These are phyloP conservation scores for Stenoptilia bipunctidactyla DNA, from an alignment of 2,888 invertebrate species.

Conservation along the genomic window DNA sequence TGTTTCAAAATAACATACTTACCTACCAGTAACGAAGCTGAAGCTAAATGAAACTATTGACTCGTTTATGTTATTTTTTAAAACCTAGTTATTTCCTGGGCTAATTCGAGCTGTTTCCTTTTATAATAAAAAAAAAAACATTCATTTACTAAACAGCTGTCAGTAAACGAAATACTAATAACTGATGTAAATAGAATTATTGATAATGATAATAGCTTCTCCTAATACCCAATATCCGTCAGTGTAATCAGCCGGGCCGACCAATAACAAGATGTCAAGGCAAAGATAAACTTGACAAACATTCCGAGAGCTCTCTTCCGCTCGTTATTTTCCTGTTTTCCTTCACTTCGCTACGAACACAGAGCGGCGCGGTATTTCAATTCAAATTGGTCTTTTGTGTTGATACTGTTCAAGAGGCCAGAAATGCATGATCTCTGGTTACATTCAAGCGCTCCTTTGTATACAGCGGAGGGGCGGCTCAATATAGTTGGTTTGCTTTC, in stretches of 20 bases:
- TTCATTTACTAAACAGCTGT: too few species aligned
- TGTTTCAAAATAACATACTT: too few species aligned
- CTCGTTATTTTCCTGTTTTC: not conserved
- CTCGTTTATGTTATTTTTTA: too few species aligned
- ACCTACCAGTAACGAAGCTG: too few species aligned
- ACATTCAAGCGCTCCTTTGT: not conserved
- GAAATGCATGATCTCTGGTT: constrained; percentile 7
- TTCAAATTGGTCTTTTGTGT: not conserved
- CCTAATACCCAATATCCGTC: not conserved
- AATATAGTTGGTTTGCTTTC: not conserved
- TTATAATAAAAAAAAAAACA: too few species aligned
- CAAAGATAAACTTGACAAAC: not conserved
- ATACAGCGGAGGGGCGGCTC: not conserved
- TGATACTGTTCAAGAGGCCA: not conserved
- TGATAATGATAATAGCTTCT: too few species aligned
- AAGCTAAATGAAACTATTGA: too few species aligned
- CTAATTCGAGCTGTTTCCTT: too few species aligned
- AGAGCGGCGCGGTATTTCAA: not conserved
- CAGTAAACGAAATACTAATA: too few species aligned
- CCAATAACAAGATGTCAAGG: constrained; percentile 1
- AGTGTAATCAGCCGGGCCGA: not conserved
- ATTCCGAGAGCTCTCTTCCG: not conserved
- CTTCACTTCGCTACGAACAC: not conserved
- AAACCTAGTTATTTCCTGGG: too few species aligned
- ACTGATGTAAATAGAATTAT: too few species aligned